Percentiles rank a stretch among this genome's conserved stretches.
Evolutionary conservation across 2,888 invertebrate genomes (phyloP).

Genomic region (Synanthedon vespiformis): DNA sequence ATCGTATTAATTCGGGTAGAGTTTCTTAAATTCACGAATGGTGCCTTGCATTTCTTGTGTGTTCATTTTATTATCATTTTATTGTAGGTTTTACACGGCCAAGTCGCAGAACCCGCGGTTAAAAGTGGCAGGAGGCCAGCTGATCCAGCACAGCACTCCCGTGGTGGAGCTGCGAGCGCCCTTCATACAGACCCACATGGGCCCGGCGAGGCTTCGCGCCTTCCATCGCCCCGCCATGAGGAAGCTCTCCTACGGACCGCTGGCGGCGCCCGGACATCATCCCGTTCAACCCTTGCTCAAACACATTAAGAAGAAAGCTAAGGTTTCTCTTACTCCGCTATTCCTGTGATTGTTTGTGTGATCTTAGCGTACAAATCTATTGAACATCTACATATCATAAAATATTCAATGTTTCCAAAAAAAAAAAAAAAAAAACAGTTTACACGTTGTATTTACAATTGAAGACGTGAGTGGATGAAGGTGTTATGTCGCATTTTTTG

Average conservation of each 20-base stretch:
- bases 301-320: conserved; percentile 92
- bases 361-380: not conserved
- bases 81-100: conserved; percentile 81
- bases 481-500: too few relatives aligned
- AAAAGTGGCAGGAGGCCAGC: conserved; percentile 89
- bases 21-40: too few relatives aligned
- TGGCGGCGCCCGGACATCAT: conserved; percentile 82
- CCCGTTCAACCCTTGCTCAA: conserved; percentile 87
- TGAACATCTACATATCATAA: not conserved
- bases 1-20: too few relatives aligned
- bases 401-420: too few relatives aligned
- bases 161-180: conserved; percentile 94
- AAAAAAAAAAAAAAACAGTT: too few relatives aligned
- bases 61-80: too few relatives aligned
- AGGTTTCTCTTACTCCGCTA: conserved; percentile 51
- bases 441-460: too few relatives aligned
- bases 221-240: conserved; percentile 95
- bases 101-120: conserved; percentile 85
- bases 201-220: conserved; percentile 77
- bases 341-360: not conserved
- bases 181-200: conserved; percentile 96
- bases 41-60: too few relatives aligned
- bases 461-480: too few relatives aligned
- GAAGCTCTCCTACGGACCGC: conserved; percentile 84
- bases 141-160: conserved; percentile 97